phyloP scores from a whole-genome alignment of 2,888 invertebrate genomes.

The Incurvaria masculella region DNA sequence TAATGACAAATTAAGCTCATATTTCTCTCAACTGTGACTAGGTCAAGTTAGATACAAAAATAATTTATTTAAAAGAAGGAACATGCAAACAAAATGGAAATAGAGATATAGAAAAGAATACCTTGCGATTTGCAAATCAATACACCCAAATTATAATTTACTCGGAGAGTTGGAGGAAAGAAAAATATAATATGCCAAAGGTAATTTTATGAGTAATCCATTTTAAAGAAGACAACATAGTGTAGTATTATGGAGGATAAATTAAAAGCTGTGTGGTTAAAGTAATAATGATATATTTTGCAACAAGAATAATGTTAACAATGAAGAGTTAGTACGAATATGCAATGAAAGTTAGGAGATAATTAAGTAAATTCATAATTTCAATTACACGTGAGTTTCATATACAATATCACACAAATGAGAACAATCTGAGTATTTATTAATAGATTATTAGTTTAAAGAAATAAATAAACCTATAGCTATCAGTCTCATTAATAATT shows the following conservation, averaged over 20 bases:
- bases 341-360: too few relatives aligned
- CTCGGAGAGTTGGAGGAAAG: too few relatives aligned
- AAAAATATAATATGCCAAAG: too few relatives aligned
- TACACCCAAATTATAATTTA: constrained; percentile 2
- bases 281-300: constrained; percentile 1
- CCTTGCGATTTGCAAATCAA: neutral
- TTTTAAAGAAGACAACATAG: too few relatives aligned
- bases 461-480: neutral
- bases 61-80: neutral
- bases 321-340: neutral
- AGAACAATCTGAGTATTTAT: neutral
- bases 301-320: neutral
- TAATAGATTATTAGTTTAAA: neutral
- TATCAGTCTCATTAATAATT: neutral
- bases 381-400: too few relatives aligned
- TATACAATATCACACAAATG: too few relatives aligned
- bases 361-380: neutral
- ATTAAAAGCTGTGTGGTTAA: constrained; percentile 7
- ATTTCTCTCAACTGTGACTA: neutral
- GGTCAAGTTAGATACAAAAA: neutral
- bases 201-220: too few relatives aligned
- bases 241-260: too few relatives aligned
- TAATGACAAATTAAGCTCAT: neutral
- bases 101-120: neutral
- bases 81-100: neutral